Conservation (phyloP, 1,140 invertebrate genomes). For the Contarinia nasturtii region DNA sequence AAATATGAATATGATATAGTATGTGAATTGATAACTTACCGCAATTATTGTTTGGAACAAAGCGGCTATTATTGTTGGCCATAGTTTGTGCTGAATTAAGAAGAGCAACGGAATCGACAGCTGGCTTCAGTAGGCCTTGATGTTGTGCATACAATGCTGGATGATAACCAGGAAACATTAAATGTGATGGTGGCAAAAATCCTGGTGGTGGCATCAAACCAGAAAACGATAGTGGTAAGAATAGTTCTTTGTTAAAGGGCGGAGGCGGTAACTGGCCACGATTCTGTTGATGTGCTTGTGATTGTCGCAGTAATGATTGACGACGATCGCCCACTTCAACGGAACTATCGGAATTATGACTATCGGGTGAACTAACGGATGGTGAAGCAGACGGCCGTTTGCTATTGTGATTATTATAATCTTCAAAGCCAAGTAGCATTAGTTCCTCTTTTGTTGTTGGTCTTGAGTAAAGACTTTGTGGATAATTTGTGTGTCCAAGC, state of each 20-base stretch:
- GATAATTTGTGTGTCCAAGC: constrained; percentile 29
- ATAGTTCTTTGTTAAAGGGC: constrained; percentile 31
- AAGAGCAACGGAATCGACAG: constrained; percentile 16
- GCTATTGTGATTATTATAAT: constrained; percentile 19
- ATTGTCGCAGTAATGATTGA: constrained; percentile 9
- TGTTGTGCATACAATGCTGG: constrained; percentile 36
- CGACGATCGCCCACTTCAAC: constrained; percentile 36
- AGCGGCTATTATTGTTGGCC: constrained; percentile 21
- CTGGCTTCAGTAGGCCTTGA: constrained; percentile 34
- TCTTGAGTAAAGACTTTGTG: constrained; percentile 22
- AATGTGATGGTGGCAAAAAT: constrained; percentile 36
- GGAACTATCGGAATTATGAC: constrained; percentile 53
- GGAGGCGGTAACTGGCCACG: constrained; percentile 22
- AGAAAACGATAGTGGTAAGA: constrained; percentile 33
- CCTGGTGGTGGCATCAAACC: constrained; percentile 42
- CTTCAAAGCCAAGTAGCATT: constrained; percentile 40
- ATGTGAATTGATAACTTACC: not conserved
- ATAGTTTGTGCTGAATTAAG: constrained; percentile 5
- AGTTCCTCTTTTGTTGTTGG: constrained; percentile 37
- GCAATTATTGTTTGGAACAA: constrained; percentile 25
- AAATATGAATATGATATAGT: no score
- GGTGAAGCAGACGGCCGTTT: constrained; percentile 30
- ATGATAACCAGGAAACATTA: constrained; percentile 45
- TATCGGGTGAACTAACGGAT: constrained; percentile 53
- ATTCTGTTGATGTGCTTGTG: not conserved